These are phyloP conservation scores for Seriola rivoliana DNA, from an alignment of 2,113 vertebrate species.

Conservation along the genomic window DNA sequence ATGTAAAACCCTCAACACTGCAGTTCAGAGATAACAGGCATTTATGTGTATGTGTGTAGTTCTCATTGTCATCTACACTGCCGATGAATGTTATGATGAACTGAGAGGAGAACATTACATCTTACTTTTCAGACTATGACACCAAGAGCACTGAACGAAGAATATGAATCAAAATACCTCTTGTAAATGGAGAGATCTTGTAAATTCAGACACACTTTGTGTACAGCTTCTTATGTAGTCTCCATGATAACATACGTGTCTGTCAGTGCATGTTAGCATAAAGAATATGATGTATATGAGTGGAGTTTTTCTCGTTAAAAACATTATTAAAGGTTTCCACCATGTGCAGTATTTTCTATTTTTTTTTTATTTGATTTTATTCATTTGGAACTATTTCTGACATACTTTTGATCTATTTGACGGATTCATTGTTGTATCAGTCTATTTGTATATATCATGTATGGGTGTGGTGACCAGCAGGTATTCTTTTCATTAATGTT, in stretches of 20 bases:
- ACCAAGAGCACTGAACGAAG: background rate
- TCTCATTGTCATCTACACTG: background rate
- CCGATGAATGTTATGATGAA: background rate
- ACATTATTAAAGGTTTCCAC: background rate
- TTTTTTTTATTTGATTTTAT: too few relatives aligned
- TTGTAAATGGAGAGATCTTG: background rate
- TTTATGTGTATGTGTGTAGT: background rate
- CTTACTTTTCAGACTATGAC: background rate
- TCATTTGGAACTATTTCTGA: too few relatives aligned
- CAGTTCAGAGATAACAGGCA: conserved; percentile 38
- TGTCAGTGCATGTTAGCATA: background rate
- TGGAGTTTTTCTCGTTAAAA: background rate
- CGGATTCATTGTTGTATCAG: background rate
- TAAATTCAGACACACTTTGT: background rate
- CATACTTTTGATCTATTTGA: background rate
- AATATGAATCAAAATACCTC: background rate
- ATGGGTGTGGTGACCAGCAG: background rate
- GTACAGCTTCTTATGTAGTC: background rate
- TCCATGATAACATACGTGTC: background rate
- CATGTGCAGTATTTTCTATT: too few relatives aligned
- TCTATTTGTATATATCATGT: background rate
- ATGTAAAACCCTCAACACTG: conserved; percentile 40
- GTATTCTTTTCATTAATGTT: background rate
- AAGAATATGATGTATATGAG: background rate
- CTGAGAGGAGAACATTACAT: too few relatives aligned